Evolutionary conservation across 1,140 invertebrate genomes (phyloP), one percentile per base, ranked within the genome.

Genomic region (Drosophila busckii): DNA sequence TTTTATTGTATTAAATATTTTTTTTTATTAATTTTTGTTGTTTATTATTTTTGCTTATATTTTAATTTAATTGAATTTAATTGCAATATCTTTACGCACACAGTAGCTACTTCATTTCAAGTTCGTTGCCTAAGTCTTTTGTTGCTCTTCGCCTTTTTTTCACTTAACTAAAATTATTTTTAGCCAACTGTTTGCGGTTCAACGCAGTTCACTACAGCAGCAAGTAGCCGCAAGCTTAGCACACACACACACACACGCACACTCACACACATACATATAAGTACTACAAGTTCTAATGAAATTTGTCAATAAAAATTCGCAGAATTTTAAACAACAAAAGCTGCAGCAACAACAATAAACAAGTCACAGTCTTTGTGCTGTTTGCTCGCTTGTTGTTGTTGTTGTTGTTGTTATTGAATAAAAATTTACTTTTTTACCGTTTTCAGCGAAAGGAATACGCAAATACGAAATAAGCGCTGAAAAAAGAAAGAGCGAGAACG

Each of bases 381-480:
- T n/a, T n/a, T n/a, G n/a, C n/a, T n/a, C 49, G 62, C 62, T 35
- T 37, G 45, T 42, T 31, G 52, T 61, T 80, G 61, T 70, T 75
- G 44, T 46, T 59, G 31, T 29, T 13, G 20, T 32, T 64, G 9
- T 40, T 65, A 35, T 42, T 76, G 65, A 84, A 84, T 70, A 56
- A 84, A n/a, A 84, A 84, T 82, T 84, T 84, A 84, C 80, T 82
- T 84, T 84, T 84, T 84, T 84, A 84, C 80, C 80, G 80, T 84
- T 84, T 84, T 75, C 64, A 84, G 80, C 80, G 80, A 84, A 84
- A 84, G 80, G 80, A 84, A 71, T 62, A 61, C 50, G 63, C 59
- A 58, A 50, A 26, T 25, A 58, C 12, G n/a, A 41, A 16, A 45
- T 37, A 25, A 8, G 5, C 7, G n/a, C 9, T 5, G 17, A 31